A percentile compares a stretch with the other conserved stretches of the same genome.
Evolutionary conservation across 2,113 vertebrate species (phyloP).

Genomic region (Lagopus muta): DNA sequence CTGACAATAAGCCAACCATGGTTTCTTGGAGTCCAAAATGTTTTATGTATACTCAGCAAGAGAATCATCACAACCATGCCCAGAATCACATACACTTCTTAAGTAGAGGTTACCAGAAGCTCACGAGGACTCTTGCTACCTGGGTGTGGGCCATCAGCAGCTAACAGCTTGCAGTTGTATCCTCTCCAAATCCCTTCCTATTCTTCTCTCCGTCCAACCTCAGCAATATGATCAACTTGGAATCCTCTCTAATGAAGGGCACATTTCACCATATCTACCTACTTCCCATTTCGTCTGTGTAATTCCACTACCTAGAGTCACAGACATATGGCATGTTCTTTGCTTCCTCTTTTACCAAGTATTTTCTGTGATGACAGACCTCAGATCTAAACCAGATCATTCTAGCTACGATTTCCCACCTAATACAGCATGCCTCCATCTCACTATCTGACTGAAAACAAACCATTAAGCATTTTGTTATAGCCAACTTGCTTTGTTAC

Average conservation of each 20-base stretch:
- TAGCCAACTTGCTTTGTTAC: neutral
- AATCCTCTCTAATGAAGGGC: neutral
- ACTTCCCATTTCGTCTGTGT: neutral
- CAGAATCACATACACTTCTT: neutral
- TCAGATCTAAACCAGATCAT: neutral
- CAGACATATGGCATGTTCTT: accelerated
- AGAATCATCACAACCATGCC: neutral
- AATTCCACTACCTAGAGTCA: neutral
- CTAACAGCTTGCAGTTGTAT: neutral
- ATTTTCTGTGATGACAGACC: neutral
- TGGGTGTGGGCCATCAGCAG: neutral
- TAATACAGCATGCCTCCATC: neutral
- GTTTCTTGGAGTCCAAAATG: neutral
- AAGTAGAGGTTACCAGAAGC: neutral
- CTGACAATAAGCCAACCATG: neutral
- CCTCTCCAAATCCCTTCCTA: neutral
- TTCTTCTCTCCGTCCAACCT: neutral
- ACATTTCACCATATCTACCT: neutral
- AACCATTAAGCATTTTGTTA: neutral
- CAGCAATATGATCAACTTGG: neutral
- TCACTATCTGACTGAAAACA: neutral
- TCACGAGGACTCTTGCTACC: neutral
- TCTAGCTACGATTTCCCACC: neutral
- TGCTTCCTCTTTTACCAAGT: neutral
- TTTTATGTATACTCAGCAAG: neutral